Percentiles rank a stretch among this genome's conserved stretches.
Evolutionary conservation across 2,113 vertebrate genomes (phyloP).

Genomic region (Acrocephalus arundinaceus): DNA sequence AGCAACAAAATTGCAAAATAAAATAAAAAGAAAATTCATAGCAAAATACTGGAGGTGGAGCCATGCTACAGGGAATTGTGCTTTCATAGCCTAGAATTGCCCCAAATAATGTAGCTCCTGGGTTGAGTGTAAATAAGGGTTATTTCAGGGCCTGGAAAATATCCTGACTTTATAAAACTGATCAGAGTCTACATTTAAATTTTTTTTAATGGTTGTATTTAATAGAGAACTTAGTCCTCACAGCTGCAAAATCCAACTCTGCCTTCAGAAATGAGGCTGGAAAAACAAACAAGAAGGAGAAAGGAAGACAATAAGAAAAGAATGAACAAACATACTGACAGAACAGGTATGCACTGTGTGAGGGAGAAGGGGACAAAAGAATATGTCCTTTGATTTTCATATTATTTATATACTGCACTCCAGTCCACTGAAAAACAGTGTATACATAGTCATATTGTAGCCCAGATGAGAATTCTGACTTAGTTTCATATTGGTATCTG

Average conservation of each 20-base stretch:
- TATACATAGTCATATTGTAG: neutral
- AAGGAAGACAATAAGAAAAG: neutral
- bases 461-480: neutral
- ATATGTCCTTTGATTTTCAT: neutral
- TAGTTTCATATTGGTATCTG: neutral
- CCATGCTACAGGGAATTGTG: constrained; percentile 50
- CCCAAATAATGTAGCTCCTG: neutral
- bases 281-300: neutral
- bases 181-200: neutral
- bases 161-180: neutral
- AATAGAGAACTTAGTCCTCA: neutral
- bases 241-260: neutral
- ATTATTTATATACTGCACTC: neutral
- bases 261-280: neutral
- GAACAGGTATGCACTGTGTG: neutral
- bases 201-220: neutral
- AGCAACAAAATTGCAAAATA: neutral
- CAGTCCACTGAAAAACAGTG: neutral
- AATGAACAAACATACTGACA: neutral
- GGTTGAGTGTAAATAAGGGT: neutral
- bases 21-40: constrained; percentile 15
- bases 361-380: neutral
- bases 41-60: constrained; percentile 58
- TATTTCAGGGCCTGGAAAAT: neutral
- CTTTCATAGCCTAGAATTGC: neutral